These are phyloP conservation scores for Trichomalopsis sarcophagae DNA, from an alignment of 1,140 invertebrate genomes.

Conservation along the genomic window DNA sequence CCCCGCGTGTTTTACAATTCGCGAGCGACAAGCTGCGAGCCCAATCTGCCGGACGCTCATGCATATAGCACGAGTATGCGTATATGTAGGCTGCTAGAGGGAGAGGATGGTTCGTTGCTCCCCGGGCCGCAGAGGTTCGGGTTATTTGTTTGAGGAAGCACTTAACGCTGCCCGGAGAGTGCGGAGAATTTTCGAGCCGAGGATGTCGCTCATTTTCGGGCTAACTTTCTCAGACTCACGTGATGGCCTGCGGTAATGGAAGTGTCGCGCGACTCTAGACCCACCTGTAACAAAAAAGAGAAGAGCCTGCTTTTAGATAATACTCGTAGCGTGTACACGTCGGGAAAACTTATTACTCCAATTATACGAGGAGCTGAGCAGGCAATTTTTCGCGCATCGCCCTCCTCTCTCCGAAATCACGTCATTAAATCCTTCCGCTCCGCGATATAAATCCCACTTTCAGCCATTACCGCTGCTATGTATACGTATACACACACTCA, in stretches of 20 bases:
- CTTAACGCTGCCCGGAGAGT: background rate
- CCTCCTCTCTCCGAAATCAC: background rate
- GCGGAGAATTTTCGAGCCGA: slow-evolving; percentile 23
- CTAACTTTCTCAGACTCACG: background rate
- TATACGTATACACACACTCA: background rate
- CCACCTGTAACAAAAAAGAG: slow-evolving; percentile 36
- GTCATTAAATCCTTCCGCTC: slow-evolving; percentile 2
- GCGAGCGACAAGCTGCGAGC: slow-evolving; percentile 35
- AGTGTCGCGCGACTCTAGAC: background rate
- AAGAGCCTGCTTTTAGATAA: background rate
- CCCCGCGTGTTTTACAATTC: slow-evolving; percentile 50
- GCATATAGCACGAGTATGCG: background rate
- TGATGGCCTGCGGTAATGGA: background rate
- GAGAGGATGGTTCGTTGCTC: background rate
- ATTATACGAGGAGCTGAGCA: background rate
- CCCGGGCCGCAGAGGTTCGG: background rate
- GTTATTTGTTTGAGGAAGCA: slow-evolving; percentile 38
- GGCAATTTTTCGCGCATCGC: background rate
- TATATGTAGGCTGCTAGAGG: background rate
- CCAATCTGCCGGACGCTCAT: too few relatives aligned
- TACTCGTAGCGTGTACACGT: too few relatives aligned
- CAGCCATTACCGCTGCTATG: background rate
- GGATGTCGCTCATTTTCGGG: background rate
- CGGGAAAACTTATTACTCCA: background rate
- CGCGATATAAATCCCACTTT: background rate